A percentile compares a stretch with the other conserved stretches of the same genome.
These are phyloP conservation scores for Clarias fuscus DNA, from an alignment of 2,797 vertebrate genomes.

Conservation along the genomic window DNA sequence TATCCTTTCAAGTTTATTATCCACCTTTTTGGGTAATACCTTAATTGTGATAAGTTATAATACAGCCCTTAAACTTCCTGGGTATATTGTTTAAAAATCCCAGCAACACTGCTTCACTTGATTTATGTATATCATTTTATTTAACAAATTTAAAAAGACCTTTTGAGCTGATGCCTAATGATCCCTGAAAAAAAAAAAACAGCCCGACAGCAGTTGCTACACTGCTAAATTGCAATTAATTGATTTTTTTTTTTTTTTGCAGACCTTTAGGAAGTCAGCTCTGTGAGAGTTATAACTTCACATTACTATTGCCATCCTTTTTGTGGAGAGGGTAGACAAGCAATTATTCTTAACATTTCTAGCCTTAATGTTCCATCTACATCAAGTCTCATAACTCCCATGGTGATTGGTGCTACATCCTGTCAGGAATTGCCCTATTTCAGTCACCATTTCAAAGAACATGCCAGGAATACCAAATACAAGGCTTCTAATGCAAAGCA, in stretches of 20 bases:
- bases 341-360: constrained; percentile 12
- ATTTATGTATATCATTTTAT: not conserved
- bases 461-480: not conserved
- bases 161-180: not conserved
- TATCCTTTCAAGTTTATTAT: not conserved
- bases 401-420: not conserved
- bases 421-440: not conserved
- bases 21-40: not conserved
- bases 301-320: not conserved
- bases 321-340: not conserved
- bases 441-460: not conserved
- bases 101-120: not conserved
- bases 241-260: constrained; percentile 12
- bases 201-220: not conserved
- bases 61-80: not conserved
- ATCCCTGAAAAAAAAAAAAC: not conserved
- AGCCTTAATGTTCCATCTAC: not conserved
- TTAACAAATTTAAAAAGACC: not conserved
- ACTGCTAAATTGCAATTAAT: constrained; percentile 11
- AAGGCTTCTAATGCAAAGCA: not conserved
- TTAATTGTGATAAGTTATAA: not conserved
- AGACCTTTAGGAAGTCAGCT: not conserved
- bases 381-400: not conserved
- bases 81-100: not conserved
- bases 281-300: not conserved